Percentiles rank a stretch among this genome's conserved stretches.
Conservation (phyloP, 2,113 vertebrate species). For the Dendropsophus ebraccatus region DNA sequence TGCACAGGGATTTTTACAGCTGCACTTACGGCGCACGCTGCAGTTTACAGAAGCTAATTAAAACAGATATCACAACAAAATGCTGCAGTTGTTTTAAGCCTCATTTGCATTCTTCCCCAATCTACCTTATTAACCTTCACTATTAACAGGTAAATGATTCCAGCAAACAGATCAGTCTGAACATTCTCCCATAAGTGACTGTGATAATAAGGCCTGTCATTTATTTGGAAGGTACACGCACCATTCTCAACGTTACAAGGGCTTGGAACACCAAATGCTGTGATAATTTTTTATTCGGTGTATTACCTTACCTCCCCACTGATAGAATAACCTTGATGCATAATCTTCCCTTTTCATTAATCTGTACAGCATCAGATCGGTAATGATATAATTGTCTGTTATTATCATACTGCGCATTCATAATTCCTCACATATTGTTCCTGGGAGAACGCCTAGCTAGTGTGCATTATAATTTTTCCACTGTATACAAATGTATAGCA, state of each 20-base stretch:
- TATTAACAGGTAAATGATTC: constrained; percentile 54
- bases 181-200: constrained; percentile 43
- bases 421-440: constrained; percentile 38
- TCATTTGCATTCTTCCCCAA: constrained; percentile 50
- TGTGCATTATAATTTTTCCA: constrained; percentile 24
- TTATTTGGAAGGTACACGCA: background rate
- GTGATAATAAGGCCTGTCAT: constrained; percentile 35
- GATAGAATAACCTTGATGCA: constrained; percentile 50
- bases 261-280: constrained; percentile 3
- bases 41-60: constrained; percentile 57
- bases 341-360: constrained; percentile 40
- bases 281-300: constrained; percentile 2
- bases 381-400: constrained; percentile 55
- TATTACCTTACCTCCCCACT: constrained; percentile 25
- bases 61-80: constrained; percentile 55
- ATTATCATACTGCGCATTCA: constrained; percentile 42
- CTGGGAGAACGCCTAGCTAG: constrained; percentile 23
- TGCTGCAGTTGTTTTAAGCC: constrained; percentile 53
- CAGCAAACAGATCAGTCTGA: constrained; percentile 27
- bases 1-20: constrained; percentile 51
- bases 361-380: constrained; percentile 24
- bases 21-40: constrained; percentile 47
- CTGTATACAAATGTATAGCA: background rate
- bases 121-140: constrained; percentile 54
- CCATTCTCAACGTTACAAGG: background rate